Conservation (phyloP, 1,140 invertebrate species). For the Bombus affinis region DNA sequence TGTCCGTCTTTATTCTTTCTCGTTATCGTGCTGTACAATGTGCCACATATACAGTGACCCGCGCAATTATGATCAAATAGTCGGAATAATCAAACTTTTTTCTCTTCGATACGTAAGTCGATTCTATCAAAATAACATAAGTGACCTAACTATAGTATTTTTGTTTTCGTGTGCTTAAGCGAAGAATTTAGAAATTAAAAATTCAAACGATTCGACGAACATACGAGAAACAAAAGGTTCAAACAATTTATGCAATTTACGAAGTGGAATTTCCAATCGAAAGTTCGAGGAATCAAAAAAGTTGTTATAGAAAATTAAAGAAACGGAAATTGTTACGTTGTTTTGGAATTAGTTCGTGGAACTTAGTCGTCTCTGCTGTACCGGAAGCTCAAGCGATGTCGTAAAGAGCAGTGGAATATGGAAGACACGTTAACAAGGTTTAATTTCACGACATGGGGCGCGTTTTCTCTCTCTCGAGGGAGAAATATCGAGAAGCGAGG, state of each 20-base stretch:
- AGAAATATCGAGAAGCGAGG: conserved; percentile 62
- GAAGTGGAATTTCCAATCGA: too few relatives aligned
- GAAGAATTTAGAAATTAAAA: too few relatives aligned
- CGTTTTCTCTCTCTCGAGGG: conserved; percentile 9
- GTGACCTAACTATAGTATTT: too few relatives aligned
- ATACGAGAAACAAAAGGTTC: too few relatives aligned
- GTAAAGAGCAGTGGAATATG: background rate
- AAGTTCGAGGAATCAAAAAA: background rate
- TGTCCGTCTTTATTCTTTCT: background rate
- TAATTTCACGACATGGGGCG: conserved; percentile 51
- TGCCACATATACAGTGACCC: too few relatives aligned
- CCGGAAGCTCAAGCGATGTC: background rate
- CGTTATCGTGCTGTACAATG: background rate
- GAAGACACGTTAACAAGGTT: conserved; percentile 29
- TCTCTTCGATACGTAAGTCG: too few relatives aligned
- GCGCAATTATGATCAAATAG: too few relatives aligned
- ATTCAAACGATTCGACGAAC: too few relatives aligned
- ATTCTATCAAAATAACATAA: too few relatives aligned
- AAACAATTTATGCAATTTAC: too few relatives aligned
- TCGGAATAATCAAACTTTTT: too few relatives aligned
- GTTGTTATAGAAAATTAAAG: too few relatives aligned
- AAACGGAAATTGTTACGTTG: background rate
- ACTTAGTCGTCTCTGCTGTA: background rate
- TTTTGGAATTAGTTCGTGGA: background rate
- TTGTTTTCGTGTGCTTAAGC: rapidly evolving